Base-by-base conservation (phyloP, 2,888 invertebrate genomes). In the Mechanitis messenoides region DNA sequence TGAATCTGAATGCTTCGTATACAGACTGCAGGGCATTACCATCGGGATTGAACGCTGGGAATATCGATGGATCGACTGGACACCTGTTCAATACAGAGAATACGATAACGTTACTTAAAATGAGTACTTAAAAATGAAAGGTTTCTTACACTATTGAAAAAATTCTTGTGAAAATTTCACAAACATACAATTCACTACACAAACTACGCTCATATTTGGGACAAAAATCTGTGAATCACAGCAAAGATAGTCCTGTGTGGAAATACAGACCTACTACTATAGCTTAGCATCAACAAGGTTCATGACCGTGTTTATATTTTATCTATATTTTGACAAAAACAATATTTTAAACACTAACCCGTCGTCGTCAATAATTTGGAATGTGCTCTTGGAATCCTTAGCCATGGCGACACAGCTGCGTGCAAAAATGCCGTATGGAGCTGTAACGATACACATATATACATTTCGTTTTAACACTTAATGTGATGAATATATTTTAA, bases 351-450 rank as follows among this genome's bases (percentile, higher is more conserved):
- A 54, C 62, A 74, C 91, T 79, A 74, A 94, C 94, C 97, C 97
- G 84, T 97, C 96, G 79, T 97, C 97, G 77, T 97, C 97, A 77
- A 97, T 97, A 77, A 98, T 97, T 81, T 97, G 96, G 93, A 97
- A 97, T 42, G 97, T 97, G 80, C 96, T 97, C 88, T 97, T 96
- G 3, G 97, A 96, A 84, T 98, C 97, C 87, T 97, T 98, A 61
- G 97, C 97, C 97, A 98, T 97, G 65, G 97, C 97, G 63, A 97
- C 96, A 87, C 97, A 98, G 80, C 97, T 97, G 80, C 97, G 93
- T 53, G 97, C 97, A 81, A 97, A 97, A 76, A 97, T 97, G 74
- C 97, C 97, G 78, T 97, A 97, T 4, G 97, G 97, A 85, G 97
- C 97, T 97, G 87, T 82, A 86, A 74, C 76, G 76, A 64, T 70